Base-by-base conservation (phyloP, 2,888 invertebrate species). In the Drosophila monieri region DNA sequence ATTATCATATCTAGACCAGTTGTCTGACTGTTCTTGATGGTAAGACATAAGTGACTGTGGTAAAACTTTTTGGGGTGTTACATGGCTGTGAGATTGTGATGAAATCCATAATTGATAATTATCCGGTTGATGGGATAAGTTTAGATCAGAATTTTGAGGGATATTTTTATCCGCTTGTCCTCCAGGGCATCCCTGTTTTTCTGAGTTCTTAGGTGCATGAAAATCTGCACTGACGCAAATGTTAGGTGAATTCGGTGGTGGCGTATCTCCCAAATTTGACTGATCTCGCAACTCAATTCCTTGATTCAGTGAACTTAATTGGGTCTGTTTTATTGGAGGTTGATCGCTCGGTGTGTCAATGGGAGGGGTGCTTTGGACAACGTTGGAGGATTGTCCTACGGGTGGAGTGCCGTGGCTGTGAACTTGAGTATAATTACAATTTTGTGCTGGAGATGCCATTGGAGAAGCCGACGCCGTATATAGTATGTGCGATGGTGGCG, bases 381-480 rank as follows among this genome's bases (percentile, higher is more conserved):
- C 51, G 1, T 39, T 10, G 10, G 21, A 35, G 6, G 53, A 32
- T 27, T 72, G 76, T 0, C 51, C 25, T 1, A 79, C 78, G 1
- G 81, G 73, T 15, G 86, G 85, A n/a, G 88, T 80, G 12, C 80
- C 73, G 18, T 67, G 80, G 14, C 76, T 65, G 21, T 71, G 80
- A 0, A 76, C 59, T n/a, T 72, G 84, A 0, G 74, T 41, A 46
- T 89, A 78, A 23, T 84, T 88, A 60, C 89, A 89, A 60, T 87
- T 89, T 1, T 86, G 70, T 1, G 88, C 89, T 37, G 91, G 91
- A 8, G 91, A 91, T 55, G 87, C 87, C 88, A 90, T 90, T 27
- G 91, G 89, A 8, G 91, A 85, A 60, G 88, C 78, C 48, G 89
- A 76, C 39, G 89, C 69, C 18, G 74, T 84, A 30, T 88, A 84